These are phyloP conservation scores for Trematocara macrostoma DNA, from an alignment of 2,113 vertebrate species.

Conservation along the genomic window DNA sequence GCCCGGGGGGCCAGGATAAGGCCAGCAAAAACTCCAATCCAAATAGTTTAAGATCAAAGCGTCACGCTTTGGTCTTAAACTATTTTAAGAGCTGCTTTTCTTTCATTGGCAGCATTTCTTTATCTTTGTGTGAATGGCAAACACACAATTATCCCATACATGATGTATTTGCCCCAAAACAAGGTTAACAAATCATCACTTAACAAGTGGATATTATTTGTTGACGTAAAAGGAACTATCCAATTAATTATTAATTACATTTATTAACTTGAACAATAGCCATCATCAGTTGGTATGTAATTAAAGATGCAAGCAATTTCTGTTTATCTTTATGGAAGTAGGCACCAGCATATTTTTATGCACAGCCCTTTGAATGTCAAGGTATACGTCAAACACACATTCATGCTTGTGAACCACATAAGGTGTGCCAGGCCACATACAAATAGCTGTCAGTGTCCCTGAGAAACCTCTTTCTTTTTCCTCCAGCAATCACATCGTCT, in stretches of 20 bases:
- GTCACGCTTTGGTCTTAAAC: background rate
- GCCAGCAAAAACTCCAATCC: background rate
- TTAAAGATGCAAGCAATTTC: background rate
- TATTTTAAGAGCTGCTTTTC: background rate
- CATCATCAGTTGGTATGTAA: background rate
- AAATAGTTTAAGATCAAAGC: background rate
- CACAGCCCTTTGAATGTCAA: background rate
- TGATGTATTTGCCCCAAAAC: accelerated
- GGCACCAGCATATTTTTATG: background rate
- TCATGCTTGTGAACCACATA: background rate
- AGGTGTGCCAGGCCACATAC: background rate
- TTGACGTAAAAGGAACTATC: background rate
- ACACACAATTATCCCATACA: background rate
- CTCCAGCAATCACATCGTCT: background rate
- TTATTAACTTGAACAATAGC: background rate
- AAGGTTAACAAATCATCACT: background rate
- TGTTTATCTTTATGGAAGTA: background rate
- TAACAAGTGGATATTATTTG: background rate
- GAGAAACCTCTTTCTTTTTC: background rate
- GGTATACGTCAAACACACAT: conserved; percentile 9
- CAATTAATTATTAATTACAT: background rate
- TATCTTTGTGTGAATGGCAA: background rate
- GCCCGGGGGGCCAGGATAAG: background rate
- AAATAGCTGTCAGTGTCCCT: background rate
- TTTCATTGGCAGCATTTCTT: background rate